These are phyloP conservation scores for Gallinago stenura DNA, from an alignment of 2,797 vertebrate genomes.

Conservation along the genomic window DNA sequence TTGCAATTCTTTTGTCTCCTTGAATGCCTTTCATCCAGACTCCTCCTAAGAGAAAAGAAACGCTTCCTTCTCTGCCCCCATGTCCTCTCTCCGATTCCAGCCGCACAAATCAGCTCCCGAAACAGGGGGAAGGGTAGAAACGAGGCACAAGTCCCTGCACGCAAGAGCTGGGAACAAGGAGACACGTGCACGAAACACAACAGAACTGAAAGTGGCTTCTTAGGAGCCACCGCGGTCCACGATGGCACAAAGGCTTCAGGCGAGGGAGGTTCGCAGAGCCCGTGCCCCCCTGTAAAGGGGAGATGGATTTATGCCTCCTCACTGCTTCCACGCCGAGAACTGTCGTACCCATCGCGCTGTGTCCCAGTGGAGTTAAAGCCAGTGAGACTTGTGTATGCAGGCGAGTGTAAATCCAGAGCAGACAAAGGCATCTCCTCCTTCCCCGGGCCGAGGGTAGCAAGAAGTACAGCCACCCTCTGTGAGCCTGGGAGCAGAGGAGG, in stretches of 20 bases:
- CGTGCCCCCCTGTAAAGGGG: not conserved
- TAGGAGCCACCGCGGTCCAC: not conserved
- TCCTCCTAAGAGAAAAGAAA: not conserved
- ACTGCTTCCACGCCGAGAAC: not conserved
- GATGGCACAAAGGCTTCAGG: not conserved
- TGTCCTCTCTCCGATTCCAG: not conserved
- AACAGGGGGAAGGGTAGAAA: not conserved
- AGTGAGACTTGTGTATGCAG: not conserved
- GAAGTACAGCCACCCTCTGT: slow-evolving; percentile 35
- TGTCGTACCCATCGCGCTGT: not conserved
- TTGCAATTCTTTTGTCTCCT: slow-evolving; percentile 25
- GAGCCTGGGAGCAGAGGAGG: not conserved
- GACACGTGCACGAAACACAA: slow-evolving; percentile 40
- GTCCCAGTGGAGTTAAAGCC: slow-evolving; percentile 35
- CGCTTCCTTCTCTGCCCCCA: not conserved
- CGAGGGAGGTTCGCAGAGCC: not conserved
- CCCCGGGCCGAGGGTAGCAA: not conserved
- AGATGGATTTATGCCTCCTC: not conserved
- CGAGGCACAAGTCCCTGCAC: slow-evolving; percentile 26
- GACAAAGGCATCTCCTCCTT: slow-evolving; percentile 57
- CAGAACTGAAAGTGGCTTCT: slow-evolving; percentile 32
- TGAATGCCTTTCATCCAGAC: not conserved
- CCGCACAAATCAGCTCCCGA: not conserved
- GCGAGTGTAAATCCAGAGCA: slow-evolving; percentile 46
- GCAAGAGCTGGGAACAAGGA: slow-evolving; percentile 45